These are phyloP conservation scores for Mionectes olivaceus DNA, from an alignment of 2,797 vertebrate species.

Conservation along the genomic window DNA sequence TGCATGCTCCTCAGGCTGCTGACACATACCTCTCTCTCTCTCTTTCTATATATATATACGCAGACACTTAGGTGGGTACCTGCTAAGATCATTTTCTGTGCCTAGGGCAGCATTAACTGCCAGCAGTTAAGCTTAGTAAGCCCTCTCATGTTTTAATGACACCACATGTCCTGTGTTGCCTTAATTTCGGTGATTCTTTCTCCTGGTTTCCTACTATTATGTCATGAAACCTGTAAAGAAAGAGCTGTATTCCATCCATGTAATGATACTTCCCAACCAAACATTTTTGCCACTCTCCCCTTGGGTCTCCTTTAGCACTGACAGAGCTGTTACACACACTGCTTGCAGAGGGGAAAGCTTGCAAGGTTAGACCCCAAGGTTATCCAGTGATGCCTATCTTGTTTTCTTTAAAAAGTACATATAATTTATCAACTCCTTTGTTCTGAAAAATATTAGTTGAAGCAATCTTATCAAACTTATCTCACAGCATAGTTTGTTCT, in stretches of 20 bases:
- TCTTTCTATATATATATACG: neutral
- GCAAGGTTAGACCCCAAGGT: neutral
- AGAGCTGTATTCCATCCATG: neutral
- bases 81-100: neutral
- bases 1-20: neutral
- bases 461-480: neutral
- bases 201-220: neutral
- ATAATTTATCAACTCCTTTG: neutral
- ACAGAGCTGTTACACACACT: neutral
- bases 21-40: neutral
- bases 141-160: neutral
- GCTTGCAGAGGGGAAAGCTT: neutral
- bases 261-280: neutral
- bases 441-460: neutral
- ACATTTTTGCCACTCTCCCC: neutral
- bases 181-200: neutral
- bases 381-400: neutral
- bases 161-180: rapidly evolving
- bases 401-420: neutral
- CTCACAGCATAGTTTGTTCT: neutral
- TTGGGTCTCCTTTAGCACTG: neutral
- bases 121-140: neutral
- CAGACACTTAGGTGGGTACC: neutral
- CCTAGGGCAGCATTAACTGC: neutral
- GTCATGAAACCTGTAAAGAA: neutral